These are phyloP conservation scores for Himalopsyche phryganea DNA, from an alignment of 1,140 invertebrate species.

Conservation along the genomic window DNA sequence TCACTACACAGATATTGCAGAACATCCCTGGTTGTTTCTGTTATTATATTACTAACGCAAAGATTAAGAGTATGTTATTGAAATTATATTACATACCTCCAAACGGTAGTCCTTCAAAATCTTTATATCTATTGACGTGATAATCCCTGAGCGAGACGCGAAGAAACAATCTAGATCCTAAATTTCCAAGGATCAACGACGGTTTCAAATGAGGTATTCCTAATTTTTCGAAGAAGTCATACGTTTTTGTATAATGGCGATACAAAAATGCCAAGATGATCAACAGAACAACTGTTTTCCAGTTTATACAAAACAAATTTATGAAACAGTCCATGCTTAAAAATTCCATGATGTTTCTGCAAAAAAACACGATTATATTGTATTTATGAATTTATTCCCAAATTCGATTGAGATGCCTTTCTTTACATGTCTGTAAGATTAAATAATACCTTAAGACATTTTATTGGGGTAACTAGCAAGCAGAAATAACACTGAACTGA, in stretches of 20 bases:
- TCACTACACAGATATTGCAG: no score
- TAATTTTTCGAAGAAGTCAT: conserved; percentile 44
- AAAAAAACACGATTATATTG: no score
- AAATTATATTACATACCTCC: no score
- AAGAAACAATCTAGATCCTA: conserved; percentile 40
- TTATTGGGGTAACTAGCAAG: no score
- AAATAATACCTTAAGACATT: no score
- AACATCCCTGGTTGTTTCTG: no score
- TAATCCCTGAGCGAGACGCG: conserved; percentile 47
- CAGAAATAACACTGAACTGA: no score
- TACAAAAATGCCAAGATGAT: conserved; percentile 41
- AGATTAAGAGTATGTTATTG: no score
- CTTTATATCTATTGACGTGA: conserved; percentile 44
- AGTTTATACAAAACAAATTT: conserved; percentile 40
- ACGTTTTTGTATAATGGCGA: conserved; percentile 44
- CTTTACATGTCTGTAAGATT: no score
- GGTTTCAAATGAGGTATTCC: conserved; percentile 44
- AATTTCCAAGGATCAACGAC: conserved; percentile 46
- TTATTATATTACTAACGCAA: no score
- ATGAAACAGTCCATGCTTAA: conserved; percentile 13
- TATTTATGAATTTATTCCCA: no score
- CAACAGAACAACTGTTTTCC: conserved; percentile 40
- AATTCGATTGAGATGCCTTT: no score
- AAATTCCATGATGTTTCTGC: conserved; percentile 15
- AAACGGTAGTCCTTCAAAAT: conserved; percentile 47